phyloP scores from a whole-genome alignment of 2,797 vertebrate species.

The Clarias fuscus region DNA sequence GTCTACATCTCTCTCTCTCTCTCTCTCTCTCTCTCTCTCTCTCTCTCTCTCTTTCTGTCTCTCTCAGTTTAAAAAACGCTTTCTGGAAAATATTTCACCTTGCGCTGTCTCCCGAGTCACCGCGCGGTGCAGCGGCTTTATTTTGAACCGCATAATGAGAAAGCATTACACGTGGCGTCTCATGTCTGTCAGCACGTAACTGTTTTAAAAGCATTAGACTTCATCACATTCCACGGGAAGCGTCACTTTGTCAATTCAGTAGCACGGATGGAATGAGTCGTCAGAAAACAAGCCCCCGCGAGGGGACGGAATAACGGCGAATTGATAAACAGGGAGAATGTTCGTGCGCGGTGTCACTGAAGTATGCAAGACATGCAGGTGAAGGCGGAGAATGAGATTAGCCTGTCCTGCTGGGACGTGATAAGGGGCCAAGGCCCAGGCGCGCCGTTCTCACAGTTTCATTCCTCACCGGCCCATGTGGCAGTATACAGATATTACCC shows the following conservation, averaged over 20 bases:
- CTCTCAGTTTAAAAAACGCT: conserved; percentile 22
- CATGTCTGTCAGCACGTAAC: conserved; percentile 24
- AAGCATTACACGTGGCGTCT: conserved; percentile 42
- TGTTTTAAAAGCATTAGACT: conserved; percentile 40
- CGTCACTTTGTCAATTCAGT: conserved; percentile 8
- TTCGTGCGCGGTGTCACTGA: conserved; percentile 72
- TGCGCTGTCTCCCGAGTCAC: conserved; percentile 27
- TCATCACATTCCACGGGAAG: conserved; percentile 22
- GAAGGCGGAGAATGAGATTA: conserved; percentile 79
- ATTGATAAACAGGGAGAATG: conserved; percentile 73
- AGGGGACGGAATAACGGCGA: conserved; percentile 48
- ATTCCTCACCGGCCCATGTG: conserved; percentile 26
- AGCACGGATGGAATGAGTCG: conserved; percentile 40
- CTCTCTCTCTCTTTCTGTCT: background rate
- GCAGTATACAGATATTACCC: conserved; percentile 54
- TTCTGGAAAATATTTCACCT: conserved; percentile 35
- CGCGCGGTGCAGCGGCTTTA: conserved; percentile 13
- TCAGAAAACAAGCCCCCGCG: conserved; percentile 13
- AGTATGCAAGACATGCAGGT: conserved; percentile 77
- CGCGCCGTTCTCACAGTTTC: conserved; percentile 61
- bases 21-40: conserved; percentile 17
- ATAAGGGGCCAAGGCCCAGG: conserved; percentile 77
- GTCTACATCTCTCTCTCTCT: background rate
- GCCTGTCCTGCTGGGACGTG: conserved; percentile 75
- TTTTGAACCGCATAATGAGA: conserved; percentile 38